A percentile compares a stretch with the other conserved stretches of the same genome.
Evolutionary conservation across 2,797 vertebrate genomes (phyloP).

Genomic region (Intellagama lesueurii): DNA sequence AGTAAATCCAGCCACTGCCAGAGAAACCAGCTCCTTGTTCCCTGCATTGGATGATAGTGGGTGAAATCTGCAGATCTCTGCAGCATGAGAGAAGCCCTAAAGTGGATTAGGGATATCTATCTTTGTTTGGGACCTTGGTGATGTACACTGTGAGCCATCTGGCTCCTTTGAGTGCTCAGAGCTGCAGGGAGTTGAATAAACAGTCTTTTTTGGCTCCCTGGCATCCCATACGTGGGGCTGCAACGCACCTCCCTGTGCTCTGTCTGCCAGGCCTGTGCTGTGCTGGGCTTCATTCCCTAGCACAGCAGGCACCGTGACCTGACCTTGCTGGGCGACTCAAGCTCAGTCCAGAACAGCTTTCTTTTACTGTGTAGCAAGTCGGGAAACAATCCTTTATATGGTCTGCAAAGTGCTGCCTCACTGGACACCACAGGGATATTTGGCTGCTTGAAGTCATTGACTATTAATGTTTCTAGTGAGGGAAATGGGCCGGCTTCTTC

Average conservation of each 20-base stretch:
- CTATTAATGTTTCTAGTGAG: conserved; percentile 14
- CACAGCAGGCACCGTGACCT: conserved; percentile 16
- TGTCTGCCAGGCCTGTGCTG: conserved; percentile 17
- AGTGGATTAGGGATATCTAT: background rate
- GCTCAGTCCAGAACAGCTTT: conserved; percentile 25
- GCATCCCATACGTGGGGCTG: conserved; percentile 1
- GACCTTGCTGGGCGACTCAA: conserved; percentile 5
- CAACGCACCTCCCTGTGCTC: background rate
- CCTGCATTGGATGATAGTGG: background rate
- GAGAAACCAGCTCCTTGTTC: background rate
- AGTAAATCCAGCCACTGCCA: background rate
- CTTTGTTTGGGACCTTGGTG: background rate
- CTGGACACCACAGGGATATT: conserved; percentile 54
- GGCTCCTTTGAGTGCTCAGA: background rate
- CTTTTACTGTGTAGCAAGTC: conserved; percentile 43
- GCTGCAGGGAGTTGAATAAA: background rate
- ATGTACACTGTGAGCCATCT: background rate
- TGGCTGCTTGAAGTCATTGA: conserved; percentile 50
- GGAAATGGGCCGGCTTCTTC: background rate
- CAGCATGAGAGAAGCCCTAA: background rate
- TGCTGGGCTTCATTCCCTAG: background rate
- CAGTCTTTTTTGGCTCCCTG: conserved; percentile 4
- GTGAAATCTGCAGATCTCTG: background rate
- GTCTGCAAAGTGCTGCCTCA: conserved; percentile 40
- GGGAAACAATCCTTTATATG: conserved; percentile 75